These are phyloP conservation scores for Scarus forsteni DNA, from an alignment of 2,797 vertebrate species.

Conservation along the genomic window DNA sequence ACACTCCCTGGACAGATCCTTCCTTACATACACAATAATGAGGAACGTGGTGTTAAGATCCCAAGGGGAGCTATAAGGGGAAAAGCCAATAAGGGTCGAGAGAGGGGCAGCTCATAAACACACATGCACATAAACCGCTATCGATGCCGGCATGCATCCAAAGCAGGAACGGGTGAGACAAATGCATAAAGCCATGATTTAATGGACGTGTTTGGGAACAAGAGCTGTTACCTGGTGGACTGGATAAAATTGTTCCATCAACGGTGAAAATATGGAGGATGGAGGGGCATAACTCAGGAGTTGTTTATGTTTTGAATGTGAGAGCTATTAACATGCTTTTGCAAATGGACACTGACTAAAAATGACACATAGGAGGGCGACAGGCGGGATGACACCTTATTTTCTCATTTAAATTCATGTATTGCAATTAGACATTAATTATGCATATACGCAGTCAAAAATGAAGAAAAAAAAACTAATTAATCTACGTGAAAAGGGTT, in stretches of 20 bases:
- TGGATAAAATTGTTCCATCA: constrained; percentile 30
- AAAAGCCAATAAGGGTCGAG: constrained; percentile 31
- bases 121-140: not conserved
- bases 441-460: not conserved
- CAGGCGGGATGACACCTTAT: not conserved
- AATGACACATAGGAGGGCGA: not conserved
- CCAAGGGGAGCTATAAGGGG: constrained; percentile 26
- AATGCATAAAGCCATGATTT: constrained; percentile 54
- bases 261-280: constrained; percentile 12
- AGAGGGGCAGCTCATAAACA: constrained; percentile 24
- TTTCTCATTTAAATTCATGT: constrained; percentile 16
- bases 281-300: constrained; percentile 27
- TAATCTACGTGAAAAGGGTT: constrained; percentile 45
- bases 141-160: constrained; percentile 1
- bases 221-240: constrained; percentile 29
- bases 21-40: constrained; percentile 3
- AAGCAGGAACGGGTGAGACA: constrained; percentile 24
- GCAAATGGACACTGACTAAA: constrained; percentile 6
- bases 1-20: constrained; percentile 3
- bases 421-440: constrained; percentile 34
- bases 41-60: constrained; percentile 11
- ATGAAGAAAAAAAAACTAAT: constrained; percentile 39
- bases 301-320: constrained; percentile 48
- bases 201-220: constrained; percentile 62
- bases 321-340: constrained; percentile 37